Conservation (phyloP, 2,797 vertebrate genomes). For the Perdix hodgsoniae region DNA sequence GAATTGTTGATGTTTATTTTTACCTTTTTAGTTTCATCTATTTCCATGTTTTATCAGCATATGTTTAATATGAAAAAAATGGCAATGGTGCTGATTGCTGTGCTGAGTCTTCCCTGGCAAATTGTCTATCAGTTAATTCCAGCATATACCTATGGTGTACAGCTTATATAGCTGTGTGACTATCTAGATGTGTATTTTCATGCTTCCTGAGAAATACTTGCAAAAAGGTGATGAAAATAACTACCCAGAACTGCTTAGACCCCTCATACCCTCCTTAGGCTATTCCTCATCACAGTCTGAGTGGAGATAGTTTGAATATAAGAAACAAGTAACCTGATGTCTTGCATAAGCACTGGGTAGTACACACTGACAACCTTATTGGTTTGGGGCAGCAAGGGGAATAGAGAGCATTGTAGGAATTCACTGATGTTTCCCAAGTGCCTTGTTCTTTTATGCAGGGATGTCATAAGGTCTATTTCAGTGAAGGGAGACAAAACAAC, state of each 20-base stretch:
- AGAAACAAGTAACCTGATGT: neutral
- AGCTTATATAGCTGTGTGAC: neutral
- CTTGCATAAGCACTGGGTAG: neutral
- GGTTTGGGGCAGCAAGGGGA: neutral
- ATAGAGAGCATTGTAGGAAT: neutral
- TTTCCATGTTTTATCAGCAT: neutral
- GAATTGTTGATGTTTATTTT: neutral
- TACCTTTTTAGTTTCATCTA: neutral
- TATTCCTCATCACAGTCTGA: neutral
- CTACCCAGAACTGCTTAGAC: neutral
- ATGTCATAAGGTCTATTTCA: neutral
- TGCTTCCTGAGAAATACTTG: neutral
- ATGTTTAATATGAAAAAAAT: neutral
- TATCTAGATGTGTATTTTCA: neutral
- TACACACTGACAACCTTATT: neutral
- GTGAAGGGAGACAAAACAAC: neutral
- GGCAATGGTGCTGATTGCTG: neutral
- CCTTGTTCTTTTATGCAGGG: neutral
- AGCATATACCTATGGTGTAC: neutral
- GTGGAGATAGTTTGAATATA: neutral
- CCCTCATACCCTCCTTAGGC: neutral
- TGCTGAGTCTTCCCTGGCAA: neutral
- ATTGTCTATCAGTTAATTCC: neutral
- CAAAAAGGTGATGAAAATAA: neutral
- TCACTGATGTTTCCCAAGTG: neutral